Evolutionary conservation across 2,113 vertebrate species (phyloP).

Genomic region (Nerophis lumbriciformis): DNA sequence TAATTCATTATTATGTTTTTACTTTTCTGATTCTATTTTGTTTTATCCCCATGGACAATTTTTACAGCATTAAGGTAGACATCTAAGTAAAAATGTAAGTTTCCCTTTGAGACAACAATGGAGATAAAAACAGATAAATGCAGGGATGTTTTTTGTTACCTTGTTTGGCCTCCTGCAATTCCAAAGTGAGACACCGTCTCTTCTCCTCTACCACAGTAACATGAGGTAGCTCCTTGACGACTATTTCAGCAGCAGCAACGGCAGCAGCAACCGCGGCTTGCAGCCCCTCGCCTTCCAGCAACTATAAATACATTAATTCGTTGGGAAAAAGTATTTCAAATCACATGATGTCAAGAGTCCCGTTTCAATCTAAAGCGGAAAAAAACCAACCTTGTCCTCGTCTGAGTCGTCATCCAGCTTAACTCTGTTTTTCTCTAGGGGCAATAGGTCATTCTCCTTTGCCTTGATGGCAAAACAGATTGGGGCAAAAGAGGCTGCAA

Average conservation of each 20-base stretch:
- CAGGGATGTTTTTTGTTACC: constrained; percentile 65
- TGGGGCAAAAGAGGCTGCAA: constrained; percentile 88
- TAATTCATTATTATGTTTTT: too few relatives aligned
- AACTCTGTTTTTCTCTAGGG: constrained; percentile 93
- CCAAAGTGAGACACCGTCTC: constrained; percentile 82
- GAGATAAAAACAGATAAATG: neutral
- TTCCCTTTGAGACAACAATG: neutral
- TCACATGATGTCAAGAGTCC: neutral
- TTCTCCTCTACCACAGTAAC: constrained; percentile 77
- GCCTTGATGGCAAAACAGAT: constrained; percentile 96
- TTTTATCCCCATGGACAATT: too few relatives aligned
- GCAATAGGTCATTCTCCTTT: constrained; percentile 93
- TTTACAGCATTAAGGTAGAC: too few relatives aligned
- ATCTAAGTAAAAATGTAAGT: too few relatives aligned
- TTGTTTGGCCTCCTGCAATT: constrained; percentile 96
- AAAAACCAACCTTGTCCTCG: constrained; percentile 72
- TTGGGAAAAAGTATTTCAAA: neutral
- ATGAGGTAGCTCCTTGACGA: constrained; percentile 58
- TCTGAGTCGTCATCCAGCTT: constrained; percentile 93
- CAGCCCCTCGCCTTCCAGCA: constrained; percentile 70
- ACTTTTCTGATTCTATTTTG: too few relatives aligned
- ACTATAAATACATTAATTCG: constrained; percentile 15
- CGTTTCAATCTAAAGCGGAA: neutral
- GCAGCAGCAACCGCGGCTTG: constrained; percentile 41
- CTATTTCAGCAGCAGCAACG: constrained; percentile 22